Evolutionary conservation across 2,797 vertebrate genomes (phyloP).

Genomic region (Scomberomorus guttatus): DNA sequence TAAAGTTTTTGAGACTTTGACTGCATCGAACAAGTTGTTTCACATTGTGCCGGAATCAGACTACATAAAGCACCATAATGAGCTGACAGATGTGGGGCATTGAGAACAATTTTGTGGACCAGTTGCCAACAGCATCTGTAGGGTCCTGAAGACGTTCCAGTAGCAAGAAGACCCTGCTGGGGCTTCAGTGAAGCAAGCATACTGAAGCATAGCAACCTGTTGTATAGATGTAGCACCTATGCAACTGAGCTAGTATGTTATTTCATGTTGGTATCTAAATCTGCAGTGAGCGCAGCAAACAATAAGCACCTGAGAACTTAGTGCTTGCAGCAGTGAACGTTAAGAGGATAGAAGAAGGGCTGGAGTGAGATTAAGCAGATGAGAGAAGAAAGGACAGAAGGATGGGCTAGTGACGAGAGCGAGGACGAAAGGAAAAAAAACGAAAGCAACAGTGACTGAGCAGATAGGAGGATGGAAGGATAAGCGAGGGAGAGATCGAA

Average conservation of each 20-base stretch:
- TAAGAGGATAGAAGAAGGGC: constrained; percentile 39
- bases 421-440: background rate
- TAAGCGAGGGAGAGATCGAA: constrained; percentile 12
- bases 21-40: background rate
- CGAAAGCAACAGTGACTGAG: constrained; percentile 3
- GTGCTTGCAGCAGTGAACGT: background rate
- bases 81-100: background rate
- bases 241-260: background rate
- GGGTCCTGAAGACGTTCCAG: background rate
- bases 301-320: constrained; percentile 3
- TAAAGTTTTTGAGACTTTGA: background rate
- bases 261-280: constrained; percentile 10
- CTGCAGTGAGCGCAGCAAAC: constrained; percentile 12
- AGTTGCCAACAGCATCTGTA: background rate
- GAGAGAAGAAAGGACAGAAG: constrained; percentile 20
- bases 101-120: no score
- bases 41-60: background rate
- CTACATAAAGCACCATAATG: background rate
- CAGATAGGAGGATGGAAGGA: constrained; percentile 20
- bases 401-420: background rate
- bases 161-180: background rate
- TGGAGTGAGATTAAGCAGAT: constrained; percentile 41
- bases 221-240: background rate
- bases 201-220: background rate
- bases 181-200: background rate